Conservation (phyloP, 2,888 invertebrate species). For the Apamea monoglypha region DNA sequence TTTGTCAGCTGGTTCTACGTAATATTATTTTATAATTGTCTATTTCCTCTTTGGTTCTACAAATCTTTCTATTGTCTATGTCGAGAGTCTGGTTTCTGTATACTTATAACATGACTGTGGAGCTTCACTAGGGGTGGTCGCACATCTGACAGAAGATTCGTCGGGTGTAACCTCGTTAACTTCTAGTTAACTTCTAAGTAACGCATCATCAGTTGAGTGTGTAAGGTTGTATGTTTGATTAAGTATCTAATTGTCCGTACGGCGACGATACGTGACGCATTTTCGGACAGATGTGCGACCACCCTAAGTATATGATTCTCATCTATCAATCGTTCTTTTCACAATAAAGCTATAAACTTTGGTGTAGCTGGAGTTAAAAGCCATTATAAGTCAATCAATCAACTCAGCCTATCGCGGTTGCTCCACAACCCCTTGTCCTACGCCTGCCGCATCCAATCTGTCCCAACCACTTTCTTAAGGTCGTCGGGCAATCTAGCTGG, state of each 20-base stretch:
- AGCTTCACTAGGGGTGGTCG: neutral
- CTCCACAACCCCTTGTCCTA: no score
- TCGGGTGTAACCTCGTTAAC: neutral
- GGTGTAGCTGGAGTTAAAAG: no score
- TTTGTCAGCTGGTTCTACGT: slow-evolving; percentile 9
- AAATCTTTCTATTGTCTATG: neutral
- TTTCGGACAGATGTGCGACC: neutral
- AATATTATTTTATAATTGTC: neutral
- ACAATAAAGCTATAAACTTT: no score
- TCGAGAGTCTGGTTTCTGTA: neutral
- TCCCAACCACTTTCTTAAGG: no score
- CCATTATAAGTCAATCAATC: no score
- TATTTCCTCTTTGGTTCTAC: no score
- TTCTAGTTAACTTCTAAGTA: neutral
- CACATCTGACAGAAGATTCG: neutral
- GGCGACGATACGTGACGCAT: no score
- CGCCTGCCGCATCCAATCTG: no score
- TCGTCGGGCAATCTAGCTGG: no score
- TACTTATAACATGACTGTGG: neutral
- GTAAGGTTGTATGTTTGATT: neutral
- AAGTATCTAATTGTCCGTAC: neutral
- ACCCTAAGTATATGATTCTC: no score
- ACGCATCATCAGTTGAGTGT: neutral
- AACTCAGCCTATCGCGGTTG: no score
- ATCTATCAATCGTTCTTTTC: no score